Conservation (phyloP, 2,888 invertebrate species). For the Drosophila rellima region DNA sequence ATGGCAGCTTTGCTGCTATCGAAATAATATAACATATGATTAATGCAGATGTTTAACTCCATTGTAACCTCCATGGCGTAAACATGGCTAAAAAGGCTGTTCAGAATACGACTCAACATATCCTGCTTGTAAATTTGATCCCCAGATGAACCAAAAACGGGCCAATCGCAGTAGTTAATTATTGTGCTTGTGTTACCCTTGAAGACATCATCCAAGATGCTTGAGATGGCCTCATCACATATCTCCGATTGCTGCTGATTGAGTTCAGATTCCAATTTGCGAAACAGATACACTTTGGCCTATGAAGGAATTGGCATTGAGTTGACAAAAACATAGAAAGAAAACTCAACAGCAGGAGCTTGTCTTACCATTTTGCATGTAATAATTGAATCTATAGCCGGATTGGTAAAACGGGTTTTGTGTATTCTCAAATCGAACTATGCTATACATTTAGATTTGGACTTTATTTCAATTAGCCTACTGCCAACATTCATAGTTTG, state of each 20-base stretch:
- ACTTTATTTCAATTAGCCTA: slow-evolving; percentile 61
- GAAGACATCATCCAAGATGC: slow-evolving; percentile 49
- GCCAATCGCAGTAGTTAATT: slow-evolving; percentile 42
- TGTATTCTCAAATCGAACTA: slow-evolving; percentile 34
- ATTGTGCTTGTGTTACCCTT: slow-evolving; percentile 49
- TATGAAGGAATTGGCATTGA: slow-evolving; percentile 40
- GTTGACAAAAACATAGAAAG: background rate
- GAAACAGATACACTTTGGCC: slow-evolving; percentile 65
- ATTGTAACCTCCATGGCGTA: slow-evolving; percentile 38
- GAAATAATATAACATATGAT: slow-evolving; percentile 13
- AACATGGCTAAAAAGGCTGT: slow-evolving; percentile 43
- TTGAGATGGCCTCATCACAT: slow-evolving; percentile 44
- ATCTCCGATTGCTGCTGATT: slow-evolving; percentile 43
- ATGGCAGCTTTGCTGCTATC: background rate
- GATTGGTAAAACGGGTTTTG: slow-evolving; percentile 35
- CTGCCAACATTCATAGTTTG: slow-evolving; percentile 26
- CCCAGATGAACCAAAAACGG: background rate
- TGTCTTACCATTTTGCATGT: slow-evolving; percentile 47
- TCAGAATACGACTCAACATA: slow-evolving; percentile 40
- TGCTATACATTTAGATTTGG: slow-evolving; percentile 37
- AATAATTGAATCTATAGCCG: slow-evolving; percentile 22
- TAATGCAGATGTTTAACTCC: slow-evolving; percentile 52
- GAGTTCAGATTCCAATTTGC: slow-evolving; percentile 44
- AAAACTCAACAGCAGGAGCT: slow-evolving; percentile 4
- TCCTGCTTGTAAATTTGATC: slow-evolving; percentile 15